Base-by-base conservation (phyloP, 2,797 vertebrate genomes). In the Vipera ursinii region DNA sequence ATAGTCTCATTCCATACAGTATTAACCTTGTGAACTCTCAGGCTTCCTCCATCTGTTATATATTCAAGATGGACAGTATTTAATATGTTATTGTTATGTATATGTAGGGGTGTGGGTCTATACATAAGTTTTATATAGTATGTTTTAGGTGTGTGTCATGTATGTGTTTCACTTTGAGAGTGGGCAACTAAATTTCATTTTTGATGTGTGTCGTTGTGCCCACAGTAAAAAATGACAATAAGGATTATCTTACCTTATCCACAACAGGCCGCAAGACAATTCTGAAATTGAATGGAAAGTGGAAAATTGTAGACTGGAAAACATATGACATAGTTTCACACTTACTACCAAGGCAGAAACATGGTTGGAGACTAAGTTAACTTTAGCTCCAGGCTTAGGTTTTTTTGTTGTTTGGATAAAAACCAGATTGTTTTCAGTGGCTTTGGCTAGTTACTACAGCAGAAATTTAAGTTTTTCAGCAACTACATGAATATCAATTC, bases 371-470 rank as follows among this genome's bases (percentile, higher is more conserved):
- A 91, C 6, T 90, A 86, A 94, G 90, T 90, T 94, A 93, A 48
- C 15, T 93, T 90, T 91, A 82, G 89, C 89, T 87, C 65, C 32
- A 82, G 88, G 44, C 82, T 28, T 12, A 85, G 14, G 53, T n/a
- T 86, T 55, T 94, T 91, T 88, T 94, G 55, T 91, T 90, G 38
- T 56, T 96, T 93, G 82, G 92, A 95, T 92, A 95, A 20, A 91
- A 96, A 93, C 90, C 92, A 90, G 6, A 92, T 95, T 89, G 56
- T 63, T 93, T 93, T 95, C 86, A 95, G 86, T 96, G 55, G 91
- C 61, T 95, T 8, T 2, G 61, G 89, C 10, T 92, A 95, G 61
- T 93, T 89, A 92, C 60, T 93, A 57, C 8, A 89, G 63, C 88
- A 0, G 3, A 93, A 95, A 94, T 94, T 89, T 86, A 57, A 86